A percentile compares a stretch with the other conserved stretches of the same genome.
Evolutionary conservation across 2,797 vertebrate species (phyloP).

Genomic region (Lutjanus argentimaculatus): DNA sequence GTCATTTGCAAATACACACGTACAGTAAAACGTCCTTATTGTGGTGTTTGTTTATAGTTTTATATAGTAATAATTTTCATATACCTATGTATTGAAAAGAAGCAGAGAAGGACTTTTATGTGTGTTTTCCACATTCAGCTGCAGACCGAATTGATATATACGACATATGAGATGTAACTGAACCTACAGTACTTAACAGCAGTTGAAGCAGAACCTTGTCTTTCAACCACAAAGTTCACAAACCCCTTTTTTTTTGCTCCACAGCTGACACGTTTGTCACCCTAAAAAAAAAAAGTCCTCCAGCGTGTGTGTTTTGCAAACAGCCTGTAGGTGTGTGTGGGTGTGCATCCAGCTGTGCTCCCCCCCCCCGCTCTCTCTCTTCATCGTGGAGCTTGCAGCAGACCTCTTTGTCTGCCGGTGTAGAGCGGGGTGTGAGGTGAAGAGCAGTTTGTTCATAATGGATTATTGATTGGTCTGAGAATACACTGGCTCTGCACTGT

Average conservation of each 20-base stretch:
- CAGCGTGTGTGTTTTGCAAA: slow-evolving; percentile 38
- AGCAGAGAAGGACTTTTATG: background rate
- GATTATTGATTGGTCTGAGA: slow-evolving; percentile 94
- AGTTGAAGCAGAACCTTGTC: slow-evolving; percentile 15
- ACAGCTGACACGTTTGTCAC: slow-evolving; percentile 39
- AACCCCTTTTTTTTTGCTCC: slow-evolving; percentile 5
- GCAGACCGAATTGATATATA: background rate
- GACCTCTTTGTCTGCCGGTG: slow-evolving; percentile 85
- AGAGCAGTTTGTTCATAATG: slow-evolving; percentile 94
- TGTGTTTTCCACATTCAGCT: slow-evolving; percentile 5
- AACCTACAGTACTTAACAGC: slow-evolving; percentile 16
- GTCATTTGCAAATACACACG: no score
- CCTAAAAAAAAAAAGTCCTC: slow-evolving; percentile 23
- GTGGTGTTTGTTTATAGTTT: background rate
- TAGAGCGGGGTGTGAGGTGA: slow-evolving; percentile 82
- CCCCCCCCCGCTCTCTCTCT: slow-evolving; percentile 18
- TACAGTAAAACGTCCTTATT: no score
- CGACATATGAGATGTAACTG: slow-evolving; percentile 5
- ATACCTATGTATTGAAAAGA: background rate
- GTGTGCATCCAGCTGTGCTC: slow-evolving; percentile 65
- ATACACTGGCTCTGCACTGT: slow-evolving; percentile 87
- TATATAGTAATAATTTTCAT: no score
- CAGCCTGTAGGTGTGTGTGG: slow-evolving; percentile 36
- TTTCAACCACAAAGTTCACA: slow-evolving; percentile 37
- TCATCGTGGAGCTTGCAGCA: slow-evolving; percentile 78